Evolutionary conservation across 2,797 vertebrate genomes (phyloP).

Genomic region (Cynodonichthys magdalenae): DNA sequence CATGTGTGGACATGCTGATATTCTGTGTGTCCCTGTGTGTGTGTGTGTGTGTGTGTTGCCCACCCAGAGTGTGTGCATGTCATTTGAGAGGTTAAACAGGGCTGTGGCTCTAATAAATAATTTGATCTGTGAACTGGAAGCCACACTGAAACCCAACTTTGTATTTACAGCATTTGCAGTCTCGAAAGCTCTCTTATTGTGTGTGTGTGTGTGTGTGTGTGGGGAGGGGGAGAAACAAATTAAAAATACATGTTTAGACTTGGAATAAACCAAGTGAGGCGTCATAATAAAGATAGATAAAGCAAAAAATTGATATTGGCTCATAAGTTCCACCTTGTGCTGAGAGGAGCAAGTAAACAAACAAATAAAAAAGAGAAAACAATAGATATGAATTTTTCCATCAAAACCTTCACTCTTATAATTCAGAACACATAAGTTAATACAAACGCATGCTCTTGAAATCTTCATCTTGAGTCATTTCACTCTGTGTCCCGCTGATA

Average conservation of each 20-base stretch:
- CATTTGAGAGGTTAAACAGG: slow-evolving; percentile 41
- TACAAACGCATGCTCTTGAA: slow-evolving; percentile 74
- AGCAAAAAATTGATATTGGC: slow-evolving; percentile 46
- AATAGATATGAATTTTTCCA: slow-evolving; percentile 74
- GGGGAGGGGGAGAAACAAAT: slow-evolving; percentile 13
- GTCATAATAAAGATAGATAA: slow-evolving; percentile 63
- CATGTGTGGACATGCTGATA: slow-evolving; percentile 49
- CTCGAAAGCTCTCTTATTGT: slow-evolving; percentile 56
- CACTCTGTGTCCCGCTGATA: slow-evolving; percentile 33
- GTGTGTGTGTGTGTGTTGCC: slow-evolving; percentile 42
- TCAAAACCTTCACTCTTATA: slow-evolving; percentile 72
- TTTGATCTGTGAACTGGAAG: slow-evolving; percentile 56
- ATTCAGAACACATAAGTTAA: slow-evolving; percentile 72
- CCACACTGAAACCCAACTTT: slow-evolving; percentile 54
- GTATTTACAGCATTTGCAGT: slow-evolving; percentile 75
- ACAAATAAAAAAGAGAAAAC: slow-evolving; percentile 29
- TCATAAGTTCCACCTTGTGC: slow-evolving; percentile 47
- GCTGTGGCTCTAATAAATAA: slow-evolving; percentile 55
- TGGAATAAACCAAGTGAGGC: slow-evolving; percentile 58
- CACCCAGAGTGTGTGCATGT: slow-evolving; percentile 51
- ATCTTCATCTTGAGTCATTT: slow-evolving; percentile 28
- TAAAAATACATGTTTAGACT: slow-evolving; percentile 70
- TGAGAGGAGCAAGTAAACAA: slow-evolving; percentile 52
- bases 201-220: too few relatives aligned
- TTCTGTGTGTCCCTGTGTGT: slow-evolving; percentile 26